These are phyloP conservation scores for Peucedramus taeniatus DNA, from an alignment of 2,113 vertebrate species.

Conservation along the genomic window DNA sequence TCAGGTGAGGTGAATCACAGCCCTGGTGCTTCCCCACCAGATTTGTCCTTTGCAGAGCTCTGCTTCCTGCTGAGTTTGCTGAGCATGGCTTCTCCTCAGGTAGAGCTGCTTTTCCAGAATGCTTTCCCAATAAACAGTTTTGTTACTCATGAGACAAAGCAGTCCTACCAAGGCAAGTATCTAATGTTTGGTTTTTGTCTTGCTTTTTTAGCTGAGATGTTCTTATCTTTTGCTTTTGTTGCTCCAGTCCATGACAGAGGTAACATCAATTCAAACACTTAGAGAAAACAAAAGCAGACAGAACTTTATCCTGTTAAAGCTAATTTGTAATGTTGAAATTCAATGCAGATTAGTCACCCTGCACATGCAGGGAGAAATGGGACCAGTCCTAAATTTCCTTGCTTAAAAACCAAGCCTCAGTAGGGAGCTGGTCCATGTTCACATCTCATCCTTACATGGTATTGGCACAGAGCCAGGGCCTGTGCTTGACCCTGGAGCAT, in stretches of 20 bases:
- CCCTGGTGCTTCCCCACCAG: not conserved
- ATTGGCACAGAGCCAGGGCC: not conserved
- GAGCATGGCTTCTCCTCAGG: not conserved
- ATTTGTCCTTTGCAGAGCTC: not conserved
- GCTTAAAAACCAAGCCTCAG: not conserved
- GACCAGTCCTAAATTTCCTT: not conserved
- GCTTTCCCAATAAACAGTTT: not conserved
- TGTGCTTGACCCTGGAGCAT: not conserved
- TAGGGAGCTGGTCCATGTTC: not conserved
- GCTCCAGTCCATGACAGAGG: not conserved
- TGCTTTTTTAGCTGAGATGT: not conserved
- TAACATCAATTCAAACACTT: not conserved
- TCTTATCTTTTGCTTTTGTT: not conserved
- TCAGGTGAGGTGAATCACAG: not conserved
- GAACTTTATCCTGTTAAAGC: not conserved
- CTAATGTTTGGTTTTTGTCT: not conserved
- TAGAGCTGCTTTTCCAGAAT: not conserved
- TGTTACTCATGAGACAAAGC: not conserved
- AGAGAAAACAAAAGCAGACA: not conserved
- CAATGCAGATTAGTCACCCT: not conserved
- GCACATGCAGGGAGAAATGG: not conserved
- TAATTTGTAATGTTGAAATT: not conserved
- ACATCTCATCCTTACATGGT: conserved; percentile 32
- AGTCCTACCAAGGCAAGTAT: not conserved
- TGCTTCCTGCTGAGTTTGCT: not conserved